phyloP scores from a whole-genome alignment of 1,140 invertebrate genomes.

The Druon quercuslanigerum region DNA sequence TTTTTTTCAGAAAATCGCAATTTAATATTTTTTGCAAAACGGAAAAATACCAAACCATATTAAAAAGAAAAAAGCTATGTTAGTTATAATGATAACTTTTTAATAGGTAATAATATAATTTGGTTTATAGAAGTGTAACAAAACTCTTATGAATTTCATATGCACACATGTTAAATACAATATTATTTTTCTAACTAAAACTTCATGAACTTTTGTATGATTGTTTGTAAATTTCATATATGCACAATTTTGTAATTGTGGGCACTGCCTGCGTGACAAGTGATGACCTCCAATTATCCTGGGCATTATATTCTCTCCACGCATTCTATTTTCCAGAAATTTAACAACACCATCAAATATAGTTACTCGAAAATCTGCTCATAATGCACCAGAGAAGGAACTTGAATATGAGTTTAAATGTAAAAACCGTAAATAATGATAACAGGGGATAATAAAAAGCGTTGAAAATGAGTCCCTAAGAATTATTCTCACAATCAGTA shows the following conservation, averaged over 20 bases:
- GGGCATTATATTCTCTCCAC: neutral
- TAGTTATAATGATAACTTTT: too few species aligned
- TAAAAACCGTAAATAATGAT: neutral
- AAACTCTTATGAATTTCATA: too few species aligned
- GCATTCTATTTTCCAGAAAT: conserved; percentile 5
- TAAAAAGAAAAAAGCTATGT: too few species aligned
- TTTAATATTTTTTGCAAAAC: too few species aligned
- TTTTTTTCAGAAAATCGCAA: too few species aligned
- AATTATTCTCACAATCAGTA: neutral
- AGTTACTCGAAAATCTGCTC: conserved; percentile 3
- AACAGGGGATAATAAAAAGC: neutral
- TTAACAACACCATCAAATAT: neutral
- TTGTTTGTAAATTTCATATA: too few species aligned
- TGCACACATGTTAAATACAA: too few species aligned
- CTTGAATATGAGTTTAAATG: neutral
- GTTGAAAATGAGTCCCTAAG: neutral
- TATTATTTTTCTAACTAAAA: too few species aligned
- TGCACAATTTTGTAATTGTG: neutral
- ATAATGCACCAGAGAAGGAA: neutral
- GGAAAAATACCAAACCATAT: too few species aligned
- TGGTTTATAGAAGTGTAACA: too few species aligned
- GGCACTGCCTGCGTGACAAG: conserved; percentile 13
- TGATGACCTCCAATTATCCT: conserved; percentile 13
- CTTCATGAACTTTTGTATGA: too few species aligned
- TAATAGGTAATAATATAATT: too few species aligned